A percentile compares a stretch with the other conserved stretches of the same genome.
These are phyloP conservation scores for Celastrina argiolus DNA, from an alignment of 2,888 invertebrate species.

Conservation along the genomic window DNA sequence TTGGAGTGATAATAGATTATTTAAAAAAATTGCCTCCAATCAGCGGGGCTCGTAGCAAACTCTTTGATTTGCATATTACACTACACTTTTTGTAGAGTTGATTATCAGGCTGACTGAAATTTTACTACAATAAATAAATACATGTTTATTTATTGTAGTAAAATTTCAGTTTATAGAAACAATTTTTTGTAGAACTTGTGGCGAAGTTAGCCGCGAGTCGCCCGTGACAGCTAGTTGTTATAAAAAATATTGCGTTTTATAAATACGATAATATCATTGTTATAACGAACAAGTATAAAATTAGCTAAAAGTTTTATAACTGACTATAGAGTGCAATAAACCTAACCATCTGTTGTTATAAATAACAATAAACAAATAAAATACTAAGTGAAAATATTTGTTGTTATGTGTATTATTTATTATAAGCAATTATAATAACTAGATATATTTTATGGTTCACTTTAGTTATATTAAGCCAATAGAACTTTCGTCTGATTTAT, in stretches of 20 bases:
- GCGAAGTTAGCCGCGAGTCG: too few species aligned
- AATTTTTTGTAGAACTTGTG: too few species aligned
- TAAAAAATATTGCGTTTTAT: background rate
- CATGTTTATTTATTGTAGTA: too few species aligned
- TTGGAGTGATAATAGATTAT: too few species aligned
- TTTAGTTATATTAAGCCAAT: background rate
- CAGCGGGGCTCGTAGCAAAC: too few species aligned
- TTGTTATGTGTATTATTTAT: background rate
- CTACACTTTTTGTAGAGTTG: too few species aligned
- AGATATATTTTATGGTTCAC: background rate
- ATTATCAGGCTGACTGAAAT: too few species aligned
- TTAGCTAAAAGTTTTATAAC: background rate
- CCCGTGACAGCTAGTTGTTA: too few species aligned
- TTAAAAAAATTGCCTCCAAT: too few species aligned
- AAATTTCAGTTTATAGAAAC: too few species aligned
- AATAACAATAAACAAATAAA: conserved; percentile 23
- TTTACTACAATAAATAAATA: too few species aligned
- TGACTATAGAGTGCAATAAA: background rate
- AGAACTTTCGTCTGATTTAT: background rate
- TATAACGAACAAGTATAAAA: background rate
- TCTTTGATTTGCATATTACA: too few species aligned
- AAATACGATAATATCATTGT: background rate
- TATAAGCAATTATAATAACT: background rate
- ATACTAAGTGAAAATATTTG: conserved; percentile 11
- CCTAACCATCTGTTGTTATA: conserved; percentile 9